A percentile compares a stretch with the other conserved stretches of the same genome.
Evolutionary conservation across 2,113 vertebrate genomes (phyloP).

Genomic region (Aix galericulata): DNA sequence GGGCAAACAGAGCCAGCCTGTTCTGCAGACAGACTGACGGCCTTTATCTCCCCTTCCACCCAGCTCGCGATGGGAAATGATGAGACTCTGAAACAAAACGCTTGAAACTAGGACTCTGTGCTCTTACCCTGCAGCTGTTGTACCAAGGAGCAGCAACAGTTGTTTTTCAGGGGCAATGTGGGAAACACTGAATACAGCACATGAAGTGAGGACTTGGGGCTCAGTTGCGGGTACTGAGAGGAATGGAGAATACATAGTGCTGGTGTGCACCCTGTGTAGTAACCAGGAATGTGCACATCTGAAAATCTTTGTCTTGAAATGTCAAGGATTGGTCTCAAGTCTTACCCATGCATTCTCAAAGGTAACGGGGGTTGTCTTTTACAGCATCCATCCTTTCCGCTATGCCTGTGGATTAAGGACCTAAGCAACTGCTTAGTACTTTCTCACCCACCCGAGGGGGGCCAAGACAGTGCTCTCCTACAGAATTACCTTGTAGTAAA

Average conservation of each 20-base stretch:
- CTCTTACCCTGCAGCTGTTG: conserved; percentile 11
- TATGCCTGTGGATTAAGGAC: not conserved
- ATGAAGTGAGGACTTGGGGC: not conserved
- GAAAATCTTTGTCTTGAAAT: not conserved
- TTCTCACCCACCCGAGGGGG: not conserved
- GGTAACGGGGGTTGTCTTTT: not conserved
- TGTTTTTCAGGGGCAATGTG: not conserved
- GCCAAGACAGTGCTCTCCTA: fast-evolving
- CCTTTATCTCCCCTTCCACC: conserved; percentile 76
- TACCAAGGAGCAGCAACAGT: not conserved
- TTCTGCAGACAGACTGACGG: conserved; percentile 85
- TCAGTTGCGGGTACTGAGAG: not conserved
- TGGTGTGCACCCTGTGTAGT: not conserved
- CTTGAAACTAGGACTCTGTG: not conserved
- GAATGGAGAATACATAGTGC: not conserved
- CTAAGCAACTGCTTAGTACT: not conserved
- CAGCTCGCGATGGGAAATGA: conserved; percentile 60
- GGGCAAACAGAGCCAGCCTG: conserved; percentile 79
- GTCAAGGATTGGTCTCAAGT: not conserved
- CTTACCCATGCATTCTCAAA: not conserved
- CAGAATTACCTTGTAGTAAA: not conserved
- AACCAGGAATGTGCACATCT: not conserved
- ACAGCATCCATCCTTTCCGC: not conserved
- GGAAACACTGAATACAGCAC: not conserved
- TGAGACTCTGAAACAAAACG: conserved; percentile 46